These are phyloP conservation scores for Platalea minor DNA, from an alignment of 2,797 vertebrate species.

Conservation along the genomic window DNA sequence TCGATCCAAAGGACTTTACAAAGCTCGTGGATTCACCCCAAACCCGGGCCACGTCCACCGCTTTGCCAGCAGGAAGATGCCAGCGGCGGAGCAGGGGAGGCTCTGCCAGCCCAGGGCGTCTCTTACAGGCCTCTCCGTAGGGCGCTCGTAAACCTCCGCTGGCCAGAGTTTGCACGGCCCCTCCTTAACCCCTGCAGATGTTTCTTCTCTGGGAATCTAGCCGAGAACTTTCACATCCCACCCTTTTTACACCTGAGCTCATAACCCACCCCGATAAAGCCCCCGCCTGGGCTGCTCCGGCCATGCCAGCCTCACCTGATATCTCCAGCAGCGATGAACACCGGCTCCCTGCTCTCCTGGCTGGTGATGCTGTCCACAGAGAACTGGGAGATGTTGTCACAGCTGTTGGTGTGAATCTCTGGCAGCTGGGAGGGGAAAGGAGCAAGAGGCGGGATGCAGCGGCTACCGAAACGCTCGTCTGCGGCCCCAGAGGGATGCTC, in stretches of 20 bases:
- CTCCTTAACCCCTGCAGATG: not conserved
- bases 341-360: slow-evolving; percentile 93
- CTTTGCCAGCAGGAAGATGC: too few species aligned
- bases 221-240: rapidly evolving
- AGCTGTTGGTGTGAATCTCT: slow-evolving; percentile 92
- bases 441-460: not conserved
- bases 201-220: not conserved
- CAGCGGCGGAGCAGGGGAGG: not conserved
- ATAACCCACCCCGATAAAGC: rapidly evolving
- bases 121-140: rapidly evolving
- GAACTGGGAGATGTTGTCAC: slow-evolving; percentile 98
- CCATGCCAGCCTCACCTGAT: slow-evolving; percentile 79
- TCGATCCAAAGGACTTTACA: not conserved
- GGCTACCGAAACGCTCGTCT: rapidly evolving
- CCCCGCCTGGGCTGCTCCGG: not conserved
- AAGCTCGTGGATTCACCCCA: not conserved
- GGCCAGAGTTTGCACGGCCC: not conserved
- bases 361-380: slow-evolving; percentile 98
- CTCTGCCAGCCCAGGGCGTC: not conserved
- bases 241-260: too few species aligned
- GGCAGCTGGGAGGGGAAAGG: slow-evolving; percentile 78
- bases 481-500: not conserved
- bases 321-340: slow-evolving; percentile 94
- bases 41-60: not conserved
- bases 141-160: not conserved